Evolutionary conservation across 2,113 vertebrate genomes (phyloP).

Genomic region (Mirounga angustirostris): DNA sequence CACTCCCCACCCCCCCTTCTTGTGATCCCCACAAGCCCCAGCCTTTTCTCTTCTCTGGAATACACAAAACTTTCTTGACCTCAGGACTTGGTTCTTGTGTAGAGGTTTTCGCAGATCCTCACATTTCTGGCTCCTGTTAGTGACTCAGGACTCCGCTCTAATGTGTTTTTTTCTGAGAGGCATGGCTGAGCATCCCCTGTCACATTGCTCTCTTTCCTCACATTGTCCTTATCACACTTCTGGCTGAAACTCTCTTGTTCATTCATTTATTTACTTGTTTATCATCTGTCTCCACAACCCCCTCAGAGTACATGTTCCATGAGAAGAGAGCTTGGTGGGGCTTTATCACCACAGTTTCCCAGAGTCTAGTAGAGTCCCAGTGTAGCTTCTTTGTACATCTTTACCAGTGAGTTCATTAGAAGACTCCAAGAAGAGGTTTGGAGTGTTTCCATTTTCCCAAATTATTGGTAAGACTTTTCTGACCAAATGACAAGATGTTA

Average conservation of each 20-base stretch:
- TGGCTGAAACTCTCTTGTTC: neutral
- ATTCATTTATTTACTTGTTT: neutral
- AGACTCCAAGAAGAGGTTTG: neutral
- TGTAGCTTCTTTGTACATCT: neutral
- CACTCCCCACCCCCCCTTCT: fast-evolving
- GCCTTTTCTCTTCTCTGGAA: neutral
- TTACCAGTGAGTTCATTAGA: neutral
- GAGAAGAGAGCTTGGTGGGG: neutral
- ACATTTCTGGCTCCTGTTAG: neutral
- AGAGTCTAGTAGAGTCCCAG: neutral
- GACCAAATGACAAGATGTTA: neutral
- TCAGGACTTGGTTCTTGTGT: neutral
- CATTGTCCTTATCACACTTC: neutral
- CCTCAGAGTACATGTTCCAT: neutral
- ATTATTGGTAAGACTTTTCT: neutral
- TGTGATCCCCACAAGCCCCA: neutral
- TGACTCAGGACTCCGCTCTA: neutral
- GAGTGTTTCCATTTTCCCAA: neutral
- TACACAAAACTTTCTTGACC: neutral
- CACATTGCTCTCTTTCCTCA: neutral
- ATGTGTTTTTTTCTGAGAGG: neutral
- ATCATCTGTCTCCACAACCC: neutral
- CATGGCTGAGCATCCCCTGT: neutral
- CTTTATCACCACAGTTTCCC: neutral
- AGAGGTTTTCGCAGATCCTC: neutral